These are phyloP conservation scores for Platysternon megacephalum DNA, from an alignment of 2,113 vertebrate species.

Conservation along the genomic window DNA sequence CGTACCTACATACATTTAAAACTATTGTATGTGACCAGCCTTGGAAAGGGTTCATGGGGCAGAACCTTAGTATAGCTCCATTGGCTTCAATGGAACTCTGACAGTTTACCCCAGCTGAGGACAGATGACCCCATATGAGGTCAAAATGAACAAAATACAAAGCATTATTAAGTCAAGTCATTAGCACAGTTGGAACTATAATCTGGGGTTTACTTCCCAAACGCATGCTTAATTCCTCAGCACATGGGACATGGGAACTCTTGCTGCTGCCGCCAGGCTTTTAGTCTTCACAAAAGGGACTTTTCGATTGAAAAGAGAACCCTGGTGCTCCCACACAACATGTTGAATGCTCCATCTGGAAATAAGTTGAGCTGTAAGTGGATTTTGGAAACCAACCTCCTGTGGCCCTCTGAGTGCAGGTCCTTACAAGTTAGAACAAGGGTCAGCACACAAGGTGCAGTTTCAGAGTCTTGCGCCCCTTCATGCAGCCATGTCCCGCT, in stretches of 20 bases:
- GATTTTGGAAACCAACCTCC: background rate
- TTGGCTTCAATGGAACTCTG: background rate
- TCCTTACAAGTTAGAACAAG: background rate
- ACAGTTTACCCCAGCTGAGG: background rate
- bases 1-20: background rate
- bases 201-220: background rate
- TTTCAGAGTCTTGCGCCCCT: background rate
- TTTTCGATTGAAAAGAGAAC: background rate
- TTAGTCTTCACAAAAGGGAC: background rate
- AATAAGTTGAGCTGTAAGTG: background rate
- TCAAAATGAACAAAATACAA: background rate
- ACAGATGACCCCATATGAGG: background rate
- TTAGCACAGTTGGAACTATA: background rate
- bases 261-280: background rate
- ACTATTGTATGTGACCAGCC: background rate
- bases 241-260: rapidly evolving
- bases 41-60: background rate
- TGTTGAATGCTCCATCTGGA: background rate
- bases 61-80: background rate
- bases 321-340: background rate
- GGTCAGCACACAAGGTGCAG: background rate
- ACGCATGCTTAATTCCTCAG: background rate
- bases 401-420: background rate
- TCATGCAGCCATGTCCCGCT: background rate
- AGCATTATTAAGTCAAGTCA: background rate